A percentile compares a stretch with the other conserved stretches of the same genome.
Evolutionary conservation across 1,140 invertebrate genomes (phyloP).

Genomic region (Tigriopus japonicus): DNA sequence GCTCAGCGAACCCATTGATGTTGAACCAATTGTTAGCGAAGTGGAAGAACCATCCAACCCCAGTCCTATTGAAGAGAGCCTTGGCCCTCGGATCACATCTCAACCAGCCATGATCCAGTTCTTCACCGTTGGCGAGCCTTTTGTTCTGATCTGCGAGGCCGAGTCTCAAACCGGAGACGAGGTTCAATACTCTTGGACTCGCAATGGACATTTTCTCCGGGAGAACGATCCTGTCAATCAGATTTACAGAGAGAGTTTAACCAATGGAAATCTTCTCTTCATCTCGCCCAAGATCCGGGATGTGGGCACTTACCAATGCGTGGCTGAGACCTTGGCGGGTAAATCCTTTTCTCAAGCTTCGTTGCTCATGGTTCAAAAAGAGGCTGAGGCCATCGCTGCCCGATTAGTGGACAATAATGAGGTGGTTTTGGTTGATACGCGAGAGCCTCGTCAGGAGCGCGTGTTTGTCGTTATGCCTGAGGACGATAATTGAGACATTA

Average conservation of each 20-base stretch:
- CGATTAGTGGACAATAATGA: too few species aligned
- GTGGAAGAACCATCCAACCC: too few species aligned
- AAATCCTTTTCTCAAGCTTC: neutral
- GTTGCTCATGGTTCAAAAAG: neutral
- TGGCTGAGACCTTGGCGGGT: neutral
- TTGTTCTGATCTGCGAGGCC: neutral
- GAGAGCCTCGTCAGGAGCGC: too few species aligned
- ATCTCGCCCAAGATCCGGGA: neutral
- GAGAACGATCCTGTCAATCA: neutral
- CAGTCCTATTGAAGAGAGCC: too few species aligned
- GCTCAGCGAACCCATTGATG: too few species aligned
- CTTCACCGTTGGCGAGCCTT: neutral
- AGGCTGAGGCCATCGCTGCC: too few species aligned
- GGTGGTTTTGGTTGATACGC: too few species aligned
- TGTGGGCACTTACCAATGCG: neutral
- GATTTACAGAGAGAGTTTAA: neutral
- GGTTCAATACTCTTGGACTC: neutral
- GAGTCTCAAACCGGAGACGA: neutral
- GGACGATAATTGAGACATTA: too few species aligned
- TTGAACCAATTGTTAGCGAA: too few species aligned
- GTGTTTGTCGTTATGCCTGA: too few species aligned
- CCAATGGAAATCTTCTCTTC: neutral
- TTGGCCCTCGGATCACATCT: neutral
- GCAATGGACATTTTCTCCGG: neutral
- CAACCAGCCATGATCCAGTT: neutral